A percentile compares a stretch with the other conserved stretches of the same genome.
Conservation (phyloP, 2,113 vertebrate species). For the Erythrolamprus reginae region DNA sequence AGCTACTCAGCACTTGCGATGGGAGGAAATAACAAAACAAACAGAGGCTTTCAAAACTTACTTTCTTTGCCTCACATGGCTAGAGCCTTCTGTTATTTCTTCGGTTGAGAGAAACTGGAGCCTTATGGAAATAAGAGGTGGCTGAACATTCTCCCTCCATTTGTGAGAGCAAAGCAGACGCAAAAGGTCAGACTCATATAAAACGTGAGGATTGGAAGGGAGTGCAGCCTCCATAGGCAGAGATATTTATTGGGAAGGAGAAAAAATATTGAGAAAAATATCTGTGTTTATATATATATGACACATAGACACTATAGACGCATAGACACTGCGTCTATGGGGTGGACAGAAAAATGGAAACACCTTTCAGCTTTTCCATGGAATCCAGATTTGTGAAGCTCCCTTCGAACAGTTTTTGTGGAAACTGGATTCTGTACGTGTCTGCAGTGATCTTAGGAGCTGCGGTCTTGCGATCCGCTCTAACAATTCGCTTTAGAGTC, state of each 20-base stretch:
- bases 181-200: neutral
- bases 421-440: too few species aligned
- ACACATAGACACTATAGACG: too few species aligned
- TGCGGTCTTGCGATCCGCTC: too few species aligned
- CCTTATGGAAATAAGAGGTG: neutral
- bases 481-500: too few species aligned
- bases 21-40: conserved; percentile 33
- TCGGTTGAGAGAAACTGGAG: neutral
- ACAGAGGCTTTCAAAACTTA: conserved; percentile 14
- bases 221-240: neutral
- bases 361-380: too few species aligned
- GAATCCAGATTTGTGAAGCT: too few species aligned
- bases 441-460: too few species aligned
- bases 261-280: neutral
- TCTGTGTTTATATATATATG: too few species aligned
- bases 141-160: neutral
- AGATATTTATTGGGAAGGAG: neutral
- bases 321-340: too few species aligned
- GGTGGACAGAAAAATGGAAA: too few species aligned
- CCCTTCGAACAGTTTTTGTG: too few species aligned
- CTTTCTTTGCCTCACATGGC: neutral
- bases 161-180: neutral
- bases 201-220: neutral
- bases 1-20: conserved; percentile 59
- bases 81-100: neutral